Evolutionary conservation across 2,797 vertebrate genomes (phyloP).

Genomic region (Uromys caudimaculatus): DNA sequence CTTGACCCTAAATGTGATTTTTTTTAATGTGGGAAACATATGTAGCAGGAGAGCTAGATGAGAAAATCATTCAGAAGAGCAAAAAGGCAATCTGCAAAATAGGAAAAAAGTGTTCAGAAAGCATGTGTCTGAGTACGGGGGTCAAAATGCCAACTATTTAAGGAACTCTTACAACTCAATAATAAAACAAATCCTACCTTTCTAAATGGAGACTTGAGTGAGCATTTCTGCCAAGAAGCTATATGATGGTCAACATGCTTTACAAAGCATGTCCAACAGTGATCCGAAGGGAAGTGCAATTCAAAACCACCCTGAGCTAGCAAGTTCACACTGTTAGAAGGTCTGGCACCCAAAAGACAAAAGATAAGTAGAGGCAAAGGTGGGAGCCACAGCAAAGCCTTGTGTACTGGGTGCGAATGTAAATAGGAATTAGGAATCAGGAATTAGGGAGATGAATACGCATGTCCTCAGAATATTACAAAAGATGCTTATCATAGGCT

Average conservation of each 20-base stretch:
- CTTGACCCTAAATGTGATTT: not conserved
- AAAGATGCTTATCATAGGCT: not conserved
- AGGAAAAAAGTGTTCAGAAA: not conserved
- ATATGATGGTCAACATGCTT: not conserved
- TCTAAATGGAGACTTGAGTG: not conserved
- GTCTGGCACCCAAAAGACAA: not conserved
- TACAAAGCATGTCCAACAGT: not conserved
- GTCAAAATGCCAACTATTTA: not conserved
- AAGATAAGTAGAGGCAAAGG: not conserved
- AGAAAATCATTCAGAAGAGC: not conserved
- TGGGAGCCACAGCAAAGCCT: not conserved
- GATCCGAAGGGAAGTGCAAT: not conserved
- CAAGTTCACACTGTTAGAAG: not conserved
- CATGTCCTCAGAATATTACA: not conserved
- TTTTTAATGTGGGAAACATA: not conserved
- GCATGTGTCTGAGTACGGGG: not conserved
- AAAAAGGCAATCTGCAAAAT: not conserved
- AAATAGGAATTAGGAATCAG: not conserved
- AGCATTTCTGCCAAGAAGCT: not conserved
- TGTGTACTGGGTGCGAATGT: not conserved
- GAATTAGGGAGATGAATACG: not conserved
- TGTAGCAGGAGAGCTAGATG: not conserved
- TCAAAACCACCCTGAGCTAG: not conserved
- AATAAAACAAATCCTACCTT: not conserved
- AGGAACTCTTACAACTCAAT: not conserved